Evolutionary conservation across 2,113 vertebrate genomes (phyloP).

Genomic region (Albula glossodonta): DNA sequence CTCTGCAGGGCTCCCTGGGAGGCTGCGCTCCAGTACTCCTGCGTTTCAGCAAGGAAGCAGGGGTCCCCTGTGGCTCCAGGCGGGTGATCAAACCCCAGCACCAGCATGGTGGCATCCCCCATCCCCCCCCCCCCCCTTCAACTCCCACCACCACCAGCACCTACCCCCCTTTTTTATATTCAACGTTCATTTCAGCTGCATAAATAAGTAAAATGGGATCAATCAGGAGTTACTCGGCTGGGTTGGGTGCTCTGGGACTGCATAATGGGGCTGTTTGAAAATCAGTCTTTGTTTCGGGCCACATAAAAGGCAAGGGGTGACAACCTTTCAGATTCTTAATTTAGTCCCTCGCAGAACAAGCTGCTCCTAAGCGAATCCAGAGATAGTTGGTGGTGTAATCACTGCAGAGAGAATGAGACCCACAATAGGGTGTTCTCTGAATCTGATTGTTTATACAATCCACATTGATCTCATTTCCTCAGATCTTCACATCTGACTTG

Average conservation of each 20-base stretch:
- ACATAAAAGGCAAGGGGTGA: slow-evolving; percentile 12
- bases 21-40: background rate
- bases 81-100: slow-evolving; percentile 42
- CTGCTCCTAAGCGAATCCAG: slow-evolving; percentile 56
- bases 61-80: slow-evolving; percentile 11
- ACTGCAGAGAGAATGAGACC: slow-evolving; percentile 27
- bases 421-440: slow-evolving; percentile 22
- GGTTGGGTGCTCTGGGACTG: slow-evolving; percentile 46
- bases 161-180: slow-evolving; percentile 33
- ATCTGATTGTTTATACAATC: slow-evolving; percentile 18
- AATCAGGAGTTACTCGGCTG: slow-evolving; percentile 48
- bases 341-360: slow-evolving; percentile 58
- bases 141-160: background rate
- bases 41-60: slow-evolving; percentile 29
- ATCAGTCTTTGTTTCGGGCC: slow-evolving; percentile 38
- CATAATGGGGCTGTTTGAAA: slow-evolving; percentile 52
- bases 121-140: slow-evolving; percentile 15
- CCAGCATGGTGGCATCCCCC: slow-evolving; percentile 20
- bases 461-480: background rate
- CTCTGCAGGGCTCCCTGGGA: slow-evolving; percentile 24
- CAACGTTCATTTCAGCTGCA: slow-evolving; percentile 52
- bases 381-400: slow-evolving; percentile 42
- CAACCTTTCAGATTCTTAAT: slow-evolving; percentile 41
- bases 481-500: background rate
- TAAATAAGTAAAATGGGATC: slow-evolving; percentile 59